Percentiles rank a stretch among this genome's conserved stretches.
Conservation (phyloP, 2,113 vertebrate species). For the Poecile atricapillus region DNA sequence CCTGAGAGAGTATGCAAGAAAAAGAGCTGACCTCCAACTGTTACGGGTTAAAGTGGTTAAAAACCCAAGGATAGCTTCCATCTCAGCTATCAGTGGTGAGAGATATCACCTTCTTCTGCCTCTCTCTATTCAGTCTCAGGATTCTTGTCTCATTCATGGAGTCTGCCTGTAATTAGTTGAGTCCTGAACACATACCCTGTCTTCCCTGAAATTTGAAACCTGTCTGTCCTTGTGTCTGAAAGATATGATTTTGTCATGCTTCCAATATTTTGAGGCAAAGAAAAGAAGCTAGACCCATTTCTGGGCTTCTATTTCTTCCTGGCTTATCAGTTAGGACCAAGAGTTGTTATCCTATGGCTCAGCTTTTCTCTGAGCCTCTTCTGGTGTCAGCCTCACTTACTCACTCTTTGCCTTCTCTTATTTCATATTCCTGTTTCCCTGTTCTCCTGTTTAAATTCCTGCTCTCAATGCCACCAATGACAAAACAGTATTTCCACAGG, state of each 20-base stretch:
- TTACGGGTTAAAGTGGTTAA: not conserved
- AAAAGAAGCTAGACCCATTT: not conserved
- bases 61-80: not conserved
- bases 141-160: not conserved
- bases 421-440: not conserved
- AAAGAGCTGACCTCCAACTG: not conserved
- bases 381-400: not conserved
- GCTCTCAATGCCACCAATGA: not conserved
- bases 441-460: not conserved
- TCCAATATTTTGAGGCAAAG: not conserved
- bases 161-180: not conserved
- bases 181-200: not conserved
- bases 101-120: not conserved
- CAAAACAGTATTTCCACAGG: not conserved
- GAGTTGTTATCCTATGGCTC: not conserved
- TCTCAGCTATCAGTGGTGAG: not conserved
- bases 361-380: not conserved
- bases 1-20: not conserved
- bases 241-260: not conserved
- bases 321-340: not conserved
- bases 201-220: not conserved
- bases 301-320: not conserved
- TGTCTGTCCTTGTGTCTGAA: not conserved
- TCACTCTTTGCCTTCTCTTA: not conserved
- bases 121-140: not conserved